These are phyloP conservation scores for Tympanuchus pallidicinctus DNA, from an alignment of 2,113 vertebrate genomes.

Conservation along the genomic window DNA sequence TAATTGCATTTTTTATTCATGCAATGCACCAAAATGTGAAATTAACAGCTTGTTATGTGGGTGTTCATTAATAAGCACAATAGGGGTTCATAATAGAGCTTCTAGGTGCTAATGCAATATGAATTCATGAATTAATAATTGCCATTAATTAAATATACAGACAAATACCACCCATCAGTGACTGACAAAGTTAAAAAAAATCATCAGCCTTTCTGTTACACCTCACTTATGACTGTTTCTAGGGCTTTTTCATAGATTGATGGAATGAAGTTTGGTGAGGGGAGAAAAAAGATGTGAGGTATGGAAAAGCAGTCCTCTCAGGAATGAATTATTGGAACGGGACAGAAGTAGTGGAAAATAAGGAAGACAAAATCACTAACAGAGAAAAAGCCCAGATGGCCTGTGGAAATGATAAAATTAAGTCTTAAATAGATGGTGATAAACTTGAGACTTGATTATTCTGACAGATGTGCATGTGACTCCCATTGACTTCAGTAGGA, in stretches of 20 bases:
- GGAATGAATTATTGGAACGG: not conserved
- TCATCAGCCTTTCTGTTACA: not conserved
- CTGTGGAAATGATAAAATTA: conserved; percentile 65
- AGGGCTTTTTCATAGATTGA: not conserved
- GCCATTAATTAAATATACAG: conserved; percentile 29
- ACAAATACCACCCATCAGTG: not conserved
- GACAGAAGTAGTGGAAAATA: not conserved
- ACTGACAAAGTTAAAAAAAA: not conserved
- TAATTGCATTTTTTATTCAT: conserved; percentile 38
- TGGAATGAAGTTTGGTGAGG: not conserved
- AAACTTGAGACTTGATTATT: conserved; percentile 66
- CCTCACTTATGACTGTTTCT: not conserved
- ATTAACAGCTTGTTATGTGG: conserved; percentile 50
- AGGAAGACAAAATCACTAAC: conserved; percentile 1
- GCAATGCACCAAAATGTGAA: not conserved
- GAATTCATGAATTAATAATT: conserved; percentile 63
- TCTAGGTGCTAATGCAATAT: not conserved
- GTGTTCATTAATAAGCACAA: conserved; percentile 51
- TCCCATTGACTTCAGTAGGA: conserved; percentile 47
- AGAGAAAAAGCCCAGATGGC: conserved; percentile 58
- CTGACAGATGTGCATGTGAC: conserved; percentile 39
- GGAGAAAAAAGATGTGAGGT: not conserved
- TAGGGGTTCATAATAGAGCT: conserved; percentile 41
- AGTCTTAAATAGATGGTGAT: conserved; percentile 57
- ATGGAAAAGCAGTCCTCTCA: not conserved